Evolutionary conservation across 2,888 invertebrate genomes (phyloP), one percentile per base, ranked within the genome.

Genomic region (Spodoptera exigua): DNA sequence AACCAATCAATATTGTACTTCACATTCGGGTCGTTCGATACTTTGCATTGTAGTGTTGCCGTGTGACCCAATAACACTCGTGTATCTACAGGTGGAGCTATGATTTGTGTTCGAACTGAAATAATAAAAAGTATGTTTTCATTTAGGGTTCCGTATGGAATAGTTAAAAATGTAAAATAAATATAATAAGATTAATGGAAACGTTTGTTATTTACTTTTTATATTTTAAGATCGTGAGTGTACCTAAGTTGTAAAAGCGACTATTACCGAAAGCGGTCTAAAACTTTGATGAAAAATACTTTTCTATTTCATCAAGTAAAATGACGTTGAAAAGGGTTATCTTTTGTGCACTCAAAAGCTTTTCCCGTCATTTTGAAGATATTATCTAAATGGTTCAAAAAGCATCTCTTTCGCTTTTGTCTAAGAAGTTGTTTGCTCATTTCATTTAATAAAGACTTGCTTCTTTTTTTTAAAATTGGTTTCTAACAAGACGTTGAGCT

Each of bases 31-130:
- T 99, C 99, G 82, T 97, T 97, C 36, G 98, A 97, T 63, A 99
- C 98, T 94, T 98, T 98, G 93, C 99, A 99, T 85, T 98, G 98
- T 73, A 99, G 94, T 44, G 98, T 97, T 12, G 99, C 98, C 51
- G 98, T 98, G 77, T 98, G 97, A 17, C 99, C 99, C 64, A 99
- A 95, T 66, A 99, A 96, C 18, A 99, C 98, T 68, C 97, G 96
- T 21, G 98, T 98, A 87, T 99, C 98, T 67, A 97, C 98, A 52
- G 99, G 99, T 54, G 99, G 98, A 78, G 98, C 97, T 69, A 98
- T 96, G 81, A 99, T 99, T 94, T 98, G 98, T 10, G 99, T 99
- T 79, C 98, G 96, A 84, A 98, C 99, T 98, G 92, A 69, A 89
- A 87, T 75, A 70, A 64, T 51, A 75, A 72, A 37, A 17, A 32